Evolutionary conservation across 1,140 invertebrate genomes (phyloP), one percentile per base, ranked within the genome.

Genomic region (Calliphora vicina): DNA sequence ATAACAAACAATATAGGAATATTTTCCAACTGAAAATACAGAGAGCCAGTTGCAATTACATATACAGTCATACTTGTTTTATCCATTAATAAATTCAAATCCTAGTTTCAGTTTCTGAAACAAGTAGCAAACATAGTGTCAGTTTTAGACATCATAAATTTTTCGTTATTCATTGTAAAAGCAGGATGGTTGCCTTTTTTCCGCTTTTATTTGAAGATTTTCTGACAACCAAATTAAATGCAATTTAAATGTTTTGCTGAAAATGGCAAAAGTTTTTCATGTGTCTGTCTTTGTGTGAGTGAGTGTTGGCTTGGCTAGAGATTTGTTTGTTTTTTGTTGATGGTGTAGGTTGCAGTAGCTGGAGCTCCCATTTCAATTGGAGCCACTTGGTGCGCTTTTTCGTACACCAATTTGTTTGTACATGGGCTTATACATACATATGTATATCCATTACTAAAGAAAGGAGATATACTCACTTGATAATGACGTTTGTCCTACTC

Each of bases 201-300:
- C 12, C 15, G 29, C 8, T 29, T 27, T 15, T 73, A 15, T 73
- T 27, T 73, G 25, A 26, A 73, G 4, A 71, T 71, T 71, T 23
- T 17, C 1, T 67, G 61, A 73, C 72, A 76, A 42, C 17, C 73
- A 76, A 76, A 20, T 76, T 35, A 76, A 76, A 76, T 76, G 27
- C 27, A 76, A 76, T 72, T 72, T 71, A 8, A 71, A 20, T 71
- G 23, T 72, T 67, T 72, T 25, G 23, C 25, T 72, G 71, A 26
- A 72, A 26, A 15, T 72, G 15, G 12, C 13, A 72, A 72, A 72
- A 50, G 1, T 17, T 50, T 50, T n/a, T n/a, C n/a, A n/a, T n/a
- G n/a, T n/a, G n/a, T n/a, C n/a, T n/a, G n/a, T n/a, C n/a, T n/a
- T n/a, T n/a, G n/a, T n/a, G n/a, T n/a, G n/a, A n/a, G n/a, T n/a